Evolutionary conservation across 2,888 invertebrate genomes (phyloP).

Genomic region (Cryptus armator): DNA sequence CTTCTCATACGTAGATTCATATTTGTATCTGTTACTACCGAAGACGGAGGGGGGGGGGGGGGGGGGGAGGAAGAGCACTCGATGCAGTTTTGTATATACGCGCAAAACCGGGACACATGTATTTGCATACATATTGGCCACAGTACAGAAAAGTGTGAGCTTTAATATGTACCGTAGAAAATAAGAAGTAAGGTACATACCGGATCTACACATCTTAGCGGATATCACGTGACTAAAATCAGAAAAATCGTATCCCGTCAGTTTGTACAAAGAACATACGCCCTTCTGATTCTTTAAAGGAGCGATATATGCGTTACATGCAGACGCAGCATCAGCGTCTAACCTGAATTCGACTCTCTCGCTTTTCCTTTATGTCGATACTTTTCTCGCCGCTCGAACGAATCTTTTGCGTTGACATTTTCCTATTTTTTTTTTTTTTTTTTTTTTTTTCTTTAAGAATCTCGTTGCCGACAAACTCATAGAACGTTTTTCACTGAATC

Average conservation of each 20-base stretch:
- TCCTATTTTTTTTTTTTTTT: not conserved
- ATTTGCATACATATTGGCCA: not conserved
- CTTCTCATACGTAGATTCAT: conserved; percentile 17
- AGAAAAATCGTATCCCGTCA: too few species aligned
- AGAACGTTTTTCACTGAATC: not conserved
- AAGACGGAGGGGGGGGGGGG: too few species aligned
- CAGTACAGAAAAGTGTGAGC: not conserved
- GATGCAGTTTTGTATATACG: not conserved
- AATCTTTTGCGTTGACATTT: conserved; percentile 22
- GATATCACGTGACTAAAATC: too few species aligned
- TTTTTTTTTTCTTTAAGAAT: too few species aligned
- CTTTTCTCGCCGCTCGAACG: not conserved
- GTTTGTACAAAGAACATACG: too few species aligned
- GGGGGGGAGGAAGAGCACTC: not conserved
- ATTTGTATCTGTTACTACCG: not conserved
- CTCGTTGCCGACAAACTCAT: not conserved
- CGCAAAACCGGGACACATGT: conserved; percentile 9
- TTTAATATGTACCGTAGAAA: not conserved
- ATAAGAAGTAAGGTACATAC: not conserved
- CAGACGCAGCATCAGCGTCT: not conserved
- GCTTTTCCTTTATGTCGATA: not conserved
- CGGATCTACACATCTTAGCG: not conserved
- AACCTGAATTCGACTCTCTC: not conserved
- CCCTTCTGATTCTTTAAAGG: too few species aligned
- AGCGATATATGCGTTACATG: not conserved